These are phyloP conservation scores for Polydesmus complanatus DNA, from an alignment of 2,888 invertebrate species.

Conservation along the genomic window DNA sequence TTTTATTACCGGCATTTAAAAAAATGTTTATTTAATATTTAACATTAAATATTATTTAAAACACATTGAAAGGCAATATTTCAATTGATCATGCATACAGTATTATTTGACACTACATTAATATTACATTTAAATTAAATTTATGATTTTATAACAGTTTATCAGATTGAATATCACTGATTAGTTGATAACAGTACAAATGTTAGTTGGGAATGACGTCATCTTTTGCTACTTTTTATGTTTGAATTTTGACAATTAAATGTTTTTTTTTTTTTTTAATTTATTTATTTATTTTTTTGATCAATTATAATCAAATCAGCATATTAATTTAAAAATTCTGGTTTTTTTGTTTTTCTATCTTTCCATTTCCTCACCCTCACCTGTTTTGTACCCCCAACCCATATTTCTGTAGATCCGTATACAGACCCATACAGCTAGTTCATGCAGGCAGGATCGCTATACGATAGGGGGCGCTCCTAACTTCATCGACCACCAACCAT, in stretches of 20 bases:
- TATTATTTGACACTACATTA: too few relatives aligned
- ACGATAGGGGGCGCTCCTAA: neutral
- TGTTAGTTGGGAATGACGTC: too few relatives aligned
- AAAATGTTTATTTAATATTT: too few relatives aligned
- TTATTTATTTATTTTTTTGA: constrained; percentile 5
- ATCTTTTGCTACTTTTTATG: neutral
- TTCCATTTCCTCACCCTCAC: neutral
- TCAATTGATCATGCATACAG: too few relatives aligned
- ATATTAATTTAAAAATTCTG: neutral
- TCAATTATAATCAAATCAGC: too few relatives aligned
- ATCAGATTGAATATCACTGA: too few relatives aligned
- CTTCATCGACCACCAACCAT: constrained; percentile 1
- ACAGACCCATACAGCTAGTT: constrained; percentile 15
- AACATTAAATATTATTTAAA: too few relatives aligned
- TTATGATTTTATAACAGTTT: too few relatives aligned
- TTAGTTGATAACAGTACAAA: too few relatives aligned
- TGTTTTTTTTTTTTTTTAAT: constrained; percentile 4
- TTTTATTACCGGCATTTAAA: too few relatives aligned
- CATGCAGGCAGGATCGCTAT: constrained; percentile 4
- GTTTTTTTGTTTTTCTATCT: neutral
- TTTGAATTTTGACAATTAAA: neutral
- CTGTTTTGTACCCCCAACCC: neutral
- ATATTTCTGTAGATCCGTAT: constrained; percentile 12
- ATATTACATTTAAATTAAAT: too few relatives aligned
- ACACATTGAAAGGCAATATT: too few relatives aligned